Conservation (phyloP, 2,888 invertebrate genomes). For the Melanostoma scalare region DNA sequence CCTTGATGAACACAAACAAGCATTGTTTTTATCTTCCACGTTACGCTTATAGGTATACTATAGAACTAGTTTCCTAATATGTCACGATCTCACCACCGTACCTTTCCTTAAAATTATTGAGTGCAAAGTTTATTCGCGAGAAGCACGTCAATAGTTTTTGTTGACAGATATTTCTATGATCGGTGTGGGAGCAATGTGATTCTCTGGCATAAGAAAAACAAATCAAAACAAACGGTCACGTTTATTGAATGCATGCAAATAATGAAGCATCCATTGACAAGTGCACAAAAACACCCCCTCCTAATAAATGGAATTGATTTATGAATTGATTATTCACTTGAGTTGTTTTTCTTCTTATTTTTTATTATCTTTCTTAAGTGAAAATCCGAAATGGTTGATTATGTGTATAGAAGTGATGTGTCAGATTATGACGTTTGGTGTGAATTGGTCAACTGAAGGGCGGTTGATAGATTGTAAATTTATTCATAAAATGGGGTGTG, state of each 20-base stretch:
- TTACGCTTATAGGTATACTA: not conserved
- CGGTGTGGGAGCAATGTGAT: slow-evolving; percentile 24
- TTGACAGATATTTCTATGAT: slow-evolving; percentile 44
- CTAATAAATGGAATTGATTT: slow-evolving; percentile 45
- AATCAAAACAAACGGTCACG: slow-evolving; percentile 23
- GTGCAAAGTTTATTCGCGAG: slow-evolving; percentile 4
- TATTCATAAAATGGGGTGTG: slow-evolving; percentile 21
- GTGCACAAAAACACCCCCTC: slow-evolving; percentile 44
- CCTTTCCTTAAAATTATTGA: not conserved
- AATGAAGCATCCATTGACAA: slow-evolving; percentile 34
- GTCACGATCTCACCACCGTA: not conserved
- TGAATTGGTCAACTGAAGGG: slow-evolving; percentile 35
- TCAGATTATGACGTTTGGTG: slow-evolving; percentile 47
- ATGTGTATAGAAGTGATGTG: slow-evolving; percentile 33
- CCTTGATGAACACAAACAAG: slow-evolving; percentile 11
- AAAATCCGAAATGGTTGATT: not conserved
- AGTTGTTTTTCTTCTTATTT: not conserved
- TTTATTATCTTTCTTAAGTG: not conserved
- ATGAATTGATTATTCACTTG: slow-evolving; percentile 40
- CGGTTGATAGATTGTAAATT: slow-evolving; percentile 50
- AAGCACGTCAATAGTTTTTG: slow-evolving; percentile 19
- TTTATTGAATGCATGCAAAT: slow-evolving; percentile 31
- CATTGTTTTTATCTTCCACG: not conserved
- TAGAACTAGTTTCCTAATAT: slow-evolving; percentile 20
- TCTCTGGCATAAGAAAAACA: not conserved